These are phyloP conservation scores for Epinotia nisella DNA, from an alignment of 2,888 invertebrate genomes.

Conservation along the genomic window DNA sequence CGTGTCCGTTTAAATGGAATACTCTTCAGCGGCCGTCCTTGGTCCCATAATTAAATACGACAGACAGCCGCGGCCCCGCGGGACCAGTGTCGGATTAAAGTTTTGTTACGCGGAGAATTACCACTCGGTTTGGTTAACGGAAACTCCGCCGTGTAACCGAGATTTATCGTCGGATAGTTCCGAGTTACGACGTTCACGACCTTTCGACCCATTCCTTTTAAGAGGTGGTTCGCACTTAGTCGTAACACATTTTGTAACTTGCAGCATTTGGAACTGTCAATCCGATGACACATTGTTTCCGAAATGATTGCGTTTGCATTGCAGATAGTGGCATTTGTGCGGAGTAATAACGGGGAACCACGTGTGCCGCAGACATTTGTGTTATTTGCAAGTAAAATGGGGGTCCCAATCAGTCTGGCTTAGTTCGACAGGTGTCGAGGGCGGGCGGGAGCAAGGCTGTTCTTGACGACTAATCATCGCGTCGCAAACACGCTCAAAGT, in stretches of 20 bases:
- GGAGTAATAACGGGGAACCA: conserved; percentile 37
- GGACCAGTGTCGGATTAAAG: conserved; percentile 51
- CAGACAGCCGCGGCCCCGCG: conserved; percentile 45
- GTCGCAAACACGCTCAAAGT: conserved; percentile 66
- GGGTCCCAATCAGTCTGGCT: conserved; percentile 68
- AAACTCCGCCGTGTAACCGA: conserved; percentile 50
- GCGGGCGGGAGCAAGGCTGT: conserved; percentile 55
- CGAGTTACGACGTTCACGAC: conserved; percentile 41
- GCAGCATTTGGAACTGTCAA: conserved; percentile 20
- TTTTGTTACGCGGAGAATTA: conserved; percentile 56
- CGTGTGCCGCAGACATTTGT: conserved; percentile 43
- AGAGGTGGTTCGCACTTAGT: conserved; percentile 36
- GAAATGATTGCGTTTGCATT: conserved; percentile 42
- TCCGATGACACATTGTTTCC: conserved; percentile 35
- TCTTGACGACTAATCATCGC: conserved; percentile 72
- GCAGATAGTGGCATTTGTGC: conserved; percentile 40
- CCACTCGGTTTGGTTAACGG: conserved; percentile 51
- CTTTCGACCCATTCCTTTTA: conserved; percentile 36
- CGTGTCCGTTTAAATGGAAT: conserved; percentile 35
- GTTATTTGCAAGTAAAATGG: conserved; percentile 46
- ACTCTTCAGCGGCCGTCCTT: conserved; percentile 33
- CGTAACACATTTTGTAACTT: conserved; percentile 24
- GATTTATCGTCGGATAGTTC: conserved; percentile 53
- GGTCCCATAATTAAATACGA: conserved; percentile 59
- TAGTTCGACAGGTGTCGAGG: conserved; percentile 71